Base-by-base conservation (phyloP, 2,888 invertebrate genomes). In the Diplolepis rosae region DNA sequence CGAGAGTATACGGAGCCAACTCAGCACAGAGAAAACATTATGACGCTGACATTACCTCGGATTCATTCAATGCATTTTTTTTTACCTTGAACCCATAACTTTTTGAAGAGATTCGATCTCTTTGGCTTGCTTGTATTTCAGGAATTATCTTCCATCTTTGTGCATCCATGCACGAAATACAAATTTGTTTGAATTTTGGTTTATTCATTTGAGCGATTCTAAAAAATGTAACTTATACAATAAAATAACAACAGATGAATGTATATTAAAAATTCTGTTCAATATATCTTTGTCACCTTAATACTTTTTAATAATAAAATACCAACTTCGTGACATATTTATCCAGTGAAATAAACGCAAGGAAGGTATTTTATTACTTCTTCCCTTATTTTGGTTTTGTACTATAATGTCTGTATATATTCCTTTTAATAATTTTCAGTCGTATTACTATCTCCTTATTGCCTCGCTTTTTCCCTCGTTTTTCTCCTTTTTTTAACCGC, bases 11-110 rank as follows among this genome's bases (percentile, higher is more conserved):
- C 27, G 24, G 27, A 51, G 24, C 51, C 0, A 51, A 51, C 27
- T 13, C n/a, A 52, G n/a, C n/a, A 2, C 27, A 27, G n/a, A 52
- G 52, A 52, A 52, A 28, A 52, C 52, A 52, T 52, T 52, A 52
- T 28, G 13, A 13, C n/a, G 24, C 51, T 51, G 51, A 28, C 51
- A 52, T 51, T 51, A 51, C 24, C 24, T 51, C 27, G 5, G 27
- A 51, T 52, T 52, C 52, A 27, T 52, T 52, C n/a, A 52, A 52
- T 52, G 51, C n/a, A 52, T 52, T 52, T 30, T 30, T 1, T 28
- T 28, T 52, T 27, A 27, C 5, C 28, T 32, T 11, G 9, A 27
- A 52, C n/a, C 28, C 11, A 9, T 11, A 32, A 0, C 2, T 32
- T 6, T 32, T 32, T 32, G 32, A 32, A 1, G 48, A 48, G 15